Evolutionary conservation across 2,797 vertebrate genomes (phyloP), one percentile per base, ranked within the genome.

Genomic region (Hozukius guyotensis): DNA sequence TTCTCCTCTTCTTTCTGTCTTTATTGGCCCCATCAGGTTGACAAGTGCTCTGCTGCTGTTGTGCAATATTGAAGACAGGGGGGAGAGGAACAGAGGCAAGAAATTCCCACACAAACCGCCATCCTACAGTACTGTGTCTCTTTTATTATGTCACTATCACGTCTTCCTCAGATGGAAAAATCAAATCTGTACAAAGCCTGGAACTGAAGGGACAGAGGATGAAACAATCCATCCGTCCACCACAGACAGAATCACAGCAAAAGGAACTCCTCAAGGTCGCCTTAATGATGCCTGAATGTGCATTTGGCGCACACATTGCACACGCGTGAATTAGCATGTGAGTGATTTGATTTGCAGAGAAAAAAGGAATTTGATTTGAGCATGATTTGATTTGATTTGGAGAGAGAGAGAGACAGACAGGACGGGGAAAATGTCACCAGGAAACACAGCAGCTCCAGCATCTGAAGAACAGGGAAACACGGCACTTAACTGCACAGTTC

Each of bases 1-100:
- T 71, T 42, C n/a, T 32, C 31, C n/a, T 34, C 29, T n/a, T 62
- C 20, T 60, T 29, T 74, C 14, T 32, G 12, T 38, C 78, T 83
- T 78, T 81, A 81, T 84, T 69, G 77, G 32, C 61, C 42, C n/a
- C 63, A 46, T 85, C 77, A 29, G 66, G 65, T 62, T 76, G 87
- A 81, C 82, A 75, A 76, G 84, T 53, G 74, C 76, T 79, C 67
- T 34, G 74, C 55, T 75, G 79, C 72, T 64, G 52, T 49, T 84
- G 77, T 71, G 75, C 75, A 89, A 87, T 80, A 85, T 79, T 86
- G 62, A 88, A 82, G 67, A 80, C 42, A 46, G n/a, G 18, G 38
- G 38, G 36, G 14, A 77, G 62, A 65, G 46, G 22, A 77, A 80
- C 79, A 67, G 72, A 73, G 66, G 70, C 64, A 67, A n/a, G 72